These are phyloP conservation scores for Lophotriccus pileatus DNA, from an alignment of 2,797 vertebrate genomes.

Conservation along the genomic window DNA sequence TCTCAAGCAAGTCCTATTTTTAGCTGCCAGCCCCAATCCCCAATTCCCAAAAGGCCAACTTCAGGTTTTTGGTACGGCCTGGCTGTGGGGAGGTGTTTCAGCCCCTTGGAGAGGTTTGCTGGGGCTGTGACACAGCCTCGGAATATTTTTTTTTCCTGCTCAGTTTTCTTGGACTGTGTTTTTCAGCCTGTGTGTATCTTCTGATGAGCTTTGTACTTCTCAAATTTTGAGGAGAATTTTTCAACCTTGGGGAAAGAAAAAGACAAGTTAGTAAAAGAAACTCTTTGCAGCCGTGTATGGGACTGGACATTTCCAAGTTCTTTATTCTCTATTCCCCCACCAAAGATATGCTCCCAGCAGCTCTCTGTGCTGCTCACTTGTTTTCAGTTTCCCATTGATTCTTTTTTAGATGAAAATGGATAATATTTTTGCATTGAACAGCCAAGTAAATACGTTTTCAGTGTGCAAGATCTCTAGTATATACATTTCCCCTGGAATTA, in stretches of 20 bases:
- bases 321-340: background rate
- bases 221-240: background rate
- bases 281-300: rapidly evolving
- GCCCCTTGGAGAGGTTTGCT: background rate
- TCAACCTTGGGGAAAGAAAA: background rate
- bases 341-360: background rate
- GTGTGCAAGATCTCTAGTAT: background rate
- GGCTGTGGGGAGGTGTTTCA: background rate
- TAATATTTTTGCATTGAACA: background rate
- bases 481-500: background rate
- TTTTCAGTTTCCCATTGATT: background rate
- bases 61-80: background rate
- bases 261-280: background rate
- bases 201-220: background rate
- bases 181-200: background rate
- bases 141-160: background rate
- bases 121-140: background rate
- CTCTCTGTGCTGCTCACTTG: background rate
- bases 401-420: background rate
- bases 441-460: background rate
- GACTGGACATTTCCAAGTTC: background rate
- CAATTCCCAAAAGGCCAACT: rapidly evolving
- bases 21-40: background rate
- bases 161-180: background rate
- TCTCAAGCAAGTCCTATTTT: background rate